These are phyloP conservation scores for Periophthalmodon schlosseri DNA, from an alignment of 2,113 vertebrate species.

Conservation along the genomic window DNA sequence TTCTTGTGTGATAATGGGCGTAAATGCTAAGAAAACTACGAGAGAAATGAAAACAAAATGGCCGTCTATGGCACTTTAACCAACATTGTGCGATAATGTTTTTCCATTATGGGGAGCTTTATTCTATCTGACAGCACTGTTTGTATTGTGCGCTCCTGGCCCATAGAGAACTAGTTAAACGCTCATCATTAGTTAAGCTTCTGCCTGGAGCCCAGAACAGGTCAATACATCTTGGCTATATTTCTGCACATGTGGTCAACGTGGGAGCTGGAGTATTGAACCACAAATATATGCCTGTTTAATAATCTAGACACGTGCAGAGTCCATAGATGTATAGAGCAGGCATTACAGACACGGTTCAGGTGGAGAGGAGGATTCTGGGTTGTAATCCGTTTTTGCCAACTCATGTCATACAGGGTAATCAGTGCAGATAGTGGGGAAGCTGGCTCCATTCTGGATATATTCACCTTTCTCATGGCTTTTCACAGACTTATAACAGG, in stretches of 20 bases:
- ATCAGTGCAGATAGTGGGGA: too few relatives aligned
- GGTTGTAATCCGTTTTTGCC: too few relatives aligned
- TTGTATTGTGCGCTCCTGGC: background rate
- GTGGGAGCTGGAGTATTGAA: background rate
- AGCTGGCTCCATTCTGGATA: too few relatives aligned
- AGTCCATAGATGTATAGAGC: background rate
- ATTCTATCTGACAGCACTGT: background rate
- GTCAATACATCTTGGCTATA: background rate
- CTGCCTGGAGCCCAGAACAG: background rate
- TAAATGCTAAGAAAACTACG: background rate
- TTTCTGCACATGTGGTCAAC: constrained; percentile 1
- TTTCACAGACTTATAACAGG: too few relatives aligned
- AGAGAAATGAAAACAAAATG: background rate
- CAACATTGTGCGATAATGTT: background rate
- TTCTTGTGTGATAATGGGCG: background rate
- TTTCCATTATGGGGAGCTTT: background rate
- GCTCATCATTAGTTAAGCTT: constrained; percentile 3
- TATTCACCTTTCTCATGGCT: too few relatives aligned
- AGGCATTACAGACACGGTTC: too few relatives aligned
- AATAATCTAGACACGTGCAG: background rate
- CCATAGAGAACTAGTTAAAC: constrained; percentile 8
- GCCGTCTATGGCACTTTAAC: background rate
- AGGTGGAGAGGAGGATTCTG: too few relatives aligned
- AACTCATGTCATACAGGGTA: too few relatives aligned
- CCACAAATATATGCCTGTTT: background rate